Evolutionary conservation across 53 echinoderm and acorn worm genomes (phyloP).

Genomic region (Luidia sarsii): DNA sequence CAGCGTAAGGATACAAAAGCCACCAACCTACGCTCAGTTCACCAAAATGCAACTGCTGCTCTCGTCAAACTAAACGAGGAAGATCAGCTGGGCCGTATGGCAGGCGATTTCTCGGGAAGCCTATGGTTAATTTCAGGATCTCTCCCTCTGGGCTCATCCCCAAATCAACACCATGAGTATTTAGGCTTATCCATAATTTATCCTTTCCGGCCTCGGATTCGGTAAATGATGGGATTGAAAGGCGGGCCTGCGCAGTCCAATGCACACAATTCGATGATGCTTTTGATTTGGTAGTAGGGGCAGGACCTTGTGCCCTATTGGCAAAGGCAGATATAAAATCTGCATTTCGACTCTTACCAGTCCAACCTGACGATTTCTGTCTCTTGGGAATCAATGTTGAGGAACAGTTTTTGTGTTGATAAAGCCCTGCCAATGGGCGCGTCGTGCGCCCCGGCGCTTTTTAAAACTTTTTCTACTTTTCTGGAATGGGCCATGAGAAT

Average conservation of each 20-base stretch:
- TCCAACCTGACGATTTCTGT: slow-evolving; percentile 32
- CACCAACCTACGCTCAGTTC: slow-evolving; percentile 3
- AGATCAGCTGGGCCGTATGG: slow-evolving; percentile 6
- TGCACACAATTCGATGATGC: slow-evolving; percentile 31
- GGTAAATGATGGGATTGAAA: slow-evolving; percentile 33
- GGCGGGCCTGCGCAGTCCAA: background rate
- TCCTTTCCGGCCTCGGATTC: slow-evolving; percentile 19
- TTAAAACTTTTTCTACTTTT: slow-evolving; percentile 27
- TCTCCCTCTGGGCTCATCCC: slow-evolving; percentile 45
- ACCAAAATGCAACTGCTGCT: background rate
- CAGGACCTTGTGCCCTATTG: slow-evolving; percentile 10
- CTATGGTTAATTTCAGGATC: background rate
- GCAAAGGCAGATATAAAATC: slow-evolving; percentile 46
- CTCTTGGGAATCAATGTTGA: slow-evolving; percentile 7
- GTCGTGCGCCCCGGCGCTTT: slow-evolving; percentile 7
- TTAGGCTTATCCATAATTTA: slow-evolving; percentile 30
- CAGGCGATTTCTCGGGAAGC: slow-evolving; percentile 12
- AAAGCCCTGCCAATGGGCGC: too few species aligned
- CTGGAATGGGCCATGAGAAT: slow-evolving; percentile 8
- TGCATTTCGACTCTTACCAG: slow-evolving; percentile 31
- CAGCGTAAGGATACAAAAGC: background rate
- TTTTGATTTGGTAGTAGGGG: background rate
- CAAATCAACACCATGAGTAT: background rate
- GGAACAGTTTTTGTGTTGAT: slow-evolving; percentile 1
- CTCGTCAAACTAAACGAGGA: slow-evolving; percentile 7